A percentile compares a stretch with the other conserved stretches of the same genome.
Conservation (phyloP, 2,797 vertebrate genomes). For the Phaenicophaeus curvirostris region DNA sequence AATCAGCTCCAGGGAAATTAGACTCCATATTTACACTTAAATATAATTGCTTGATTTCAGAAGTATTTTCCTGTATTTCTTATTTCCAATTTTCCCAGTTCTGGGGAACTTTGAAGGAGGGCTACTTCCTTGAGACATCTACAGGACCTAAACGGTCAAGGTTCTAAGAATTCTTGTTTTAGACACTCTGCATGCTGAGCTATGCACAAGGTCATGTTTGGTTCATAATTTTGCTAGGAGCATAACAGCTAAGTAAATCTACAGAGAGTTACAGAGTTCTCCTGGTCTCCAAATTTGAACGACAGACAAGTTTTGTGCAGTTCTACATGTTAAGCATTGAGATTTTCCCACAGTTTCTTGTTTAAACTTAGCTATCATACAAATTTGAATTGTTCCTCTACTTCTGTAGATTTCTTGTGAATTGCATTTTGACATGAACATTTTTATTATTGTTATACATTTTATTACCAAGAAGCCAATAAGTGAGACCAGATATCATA, state of each 20-base stretch:
- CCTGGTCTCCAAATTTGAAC: background rate
- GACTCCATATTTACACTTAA: background rate
- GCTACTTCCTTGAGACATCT: background rate
- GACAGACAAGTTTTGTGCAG: background rate
- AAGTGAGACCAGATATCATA: background rate
- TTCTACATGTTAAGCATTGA: background rate
- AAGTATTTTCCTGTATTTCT: background rate
- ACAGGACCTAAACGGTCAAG: background rate
- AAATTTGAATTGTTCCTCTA: background rate
- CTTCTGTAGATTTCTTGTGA: background rate
- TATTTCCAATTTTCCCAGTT: background rate
- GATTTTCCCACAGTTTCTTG: background rate
- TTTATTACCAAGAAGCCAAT: background rate
- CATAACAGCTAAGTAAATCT: background rate
- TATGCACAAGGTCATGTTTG: background rate
- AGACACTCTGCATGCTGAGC: background rate
- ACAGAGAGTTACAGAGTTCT: background rate
- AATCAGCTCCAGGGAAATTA: background rate
- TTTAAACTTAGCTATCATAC: fast-evolving
- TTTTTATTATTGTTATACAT: background rate
- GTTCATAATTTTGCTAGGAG: background rate
- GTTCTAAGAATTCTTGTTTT: background rate
- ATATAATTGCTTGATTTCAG: background rate
- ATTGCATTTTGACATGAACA: background rate
- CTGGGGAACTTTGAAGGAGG: background rate